Evolutionary conservation across 2,888 invertebrate genomes (phyloP).

Genomic region (Drosophila suboccidentalis): DNA sequence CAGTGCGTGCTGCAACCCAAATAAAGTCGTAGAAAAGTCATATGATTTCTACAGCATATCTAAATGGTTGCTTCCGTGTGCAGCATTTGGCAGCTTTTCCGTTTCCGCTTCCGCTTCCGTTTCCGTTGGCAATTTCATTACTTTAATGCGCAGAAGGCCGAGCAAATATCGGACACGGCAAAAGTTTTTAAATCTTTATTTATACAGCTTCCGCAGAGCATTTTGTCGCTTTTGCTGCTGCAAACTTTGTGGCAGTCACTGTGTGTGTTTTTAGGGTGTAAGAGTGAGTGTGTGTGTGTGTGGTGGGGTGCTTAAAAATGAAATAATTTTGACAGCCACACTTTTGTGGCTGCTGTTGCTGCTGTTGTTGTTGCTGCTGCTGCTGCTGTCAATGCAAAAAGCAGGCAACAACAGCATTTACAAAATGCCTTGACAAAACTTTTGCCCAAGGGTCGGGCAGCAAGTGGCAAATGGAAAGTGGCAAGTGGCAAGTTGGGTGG

Average conservation of each 20-base stretch:
- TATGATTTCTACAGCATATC: conserved; percentile 1
- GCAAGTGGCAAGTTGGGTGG: neutral
- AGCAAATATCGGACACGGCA: conserved; percentile 28
- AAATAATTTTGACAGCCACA: conserved; percentile 74
- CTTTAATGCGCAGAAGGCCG: conserved; percentile 52
- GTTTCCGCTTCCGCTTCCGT: conserved; percentile 51
- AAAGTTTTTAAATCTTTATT: conserved; percentile 79
- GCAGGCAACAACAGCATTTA: conserved; percentile 52
- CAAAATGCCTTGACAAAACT: conserved; percentile 66
- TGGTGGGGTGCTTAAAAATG: conserved; percentile 54
- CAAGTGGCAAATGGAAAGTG: neutral
- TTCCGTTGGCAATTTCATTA: conserved; percentile 73
- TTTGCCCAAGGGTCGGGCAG: conserved; percentile 53
- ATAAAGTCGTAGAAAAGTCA: neutral
- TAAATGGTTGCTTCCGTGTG: conserved; percentile 26
- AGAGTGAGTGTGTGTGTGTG: conserved; percentile 14
- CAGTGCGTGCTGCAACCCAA: neutral
- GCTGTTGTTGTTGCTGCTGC: no score
- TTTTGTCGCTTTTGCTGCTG: conserved; percentile 52
- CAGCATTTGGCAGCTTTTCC: conserved; percentile 53
- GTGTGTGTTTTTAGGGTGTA: conserved; percentile 19
- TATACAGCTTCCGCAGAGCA: conserved; percentile 73
- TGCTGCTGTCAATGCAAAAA: conserved; percentile 45
- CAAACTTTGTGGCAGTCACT: conserved; percentile 54
- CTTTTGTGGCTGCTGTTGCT: conserved; percentile 55